Base-by-base conservation (phyloP, 2,113 vertebrate species). In the Vulpes vulpes region DNA sequence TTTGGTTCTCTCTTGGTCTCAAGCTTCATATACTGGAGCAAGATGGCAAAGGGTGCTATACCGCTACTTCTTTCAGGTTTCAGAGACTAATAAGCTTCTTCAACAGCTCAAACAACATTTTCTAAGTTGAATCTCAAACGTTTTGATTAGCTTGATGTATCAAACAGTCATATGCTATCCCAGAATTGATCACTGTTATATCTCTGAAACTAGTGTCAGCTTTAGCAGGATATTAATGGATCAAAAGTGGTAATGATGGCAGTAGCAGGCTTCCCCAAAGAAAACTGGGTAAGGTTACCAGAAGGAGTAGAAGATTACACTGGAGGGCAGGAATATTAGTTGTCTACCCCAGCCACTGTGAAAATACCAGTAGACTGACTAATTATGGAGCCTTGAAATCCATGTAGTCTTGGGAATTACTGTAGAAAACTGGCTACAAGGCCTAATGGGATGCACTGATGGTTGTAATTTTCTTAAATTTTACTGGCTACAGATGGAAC, bases 391-490 rank as follows among this genome's bases (percentile, higher is more conserved):
- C 27, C 16, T 16, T 11, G 15, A 38, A 86, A 59, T 79, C 27
- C 51, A 25, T 4, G 23, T 4, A 78, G 67, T 83, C 25, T 83
- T 74, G 86, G 89, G 71, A 19, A 80, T 94, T 88, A n/a, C 12
- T 83, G 38, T 17, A 32, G 92, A 88, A 69, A 90, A 90, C 38
- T 43, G 51, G 57, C 80, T 81, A 49, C 23, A 84, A 74, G 71
- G 49, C 8, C 74, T 64, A 55, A 57, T n/a, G 74, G 84, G 89
- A 43, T 27, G 12, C 2, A 2, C 19, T 57, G 88, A 85, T 81
- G 74, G 79, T 62, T 95, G 4, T 96, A 95, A 94, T 96, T 96
- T 95, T 96, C 76, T 23, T 65, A n/a, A 59, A 85, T 78, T 85
- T 92, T 78, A 84, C 73, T 55, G 94, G 84, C 74, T 71, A 43